phyloP scores from a whole-genome alignment of 2,888 invertebrate species.

The Melanostoma scalare region DNA sequence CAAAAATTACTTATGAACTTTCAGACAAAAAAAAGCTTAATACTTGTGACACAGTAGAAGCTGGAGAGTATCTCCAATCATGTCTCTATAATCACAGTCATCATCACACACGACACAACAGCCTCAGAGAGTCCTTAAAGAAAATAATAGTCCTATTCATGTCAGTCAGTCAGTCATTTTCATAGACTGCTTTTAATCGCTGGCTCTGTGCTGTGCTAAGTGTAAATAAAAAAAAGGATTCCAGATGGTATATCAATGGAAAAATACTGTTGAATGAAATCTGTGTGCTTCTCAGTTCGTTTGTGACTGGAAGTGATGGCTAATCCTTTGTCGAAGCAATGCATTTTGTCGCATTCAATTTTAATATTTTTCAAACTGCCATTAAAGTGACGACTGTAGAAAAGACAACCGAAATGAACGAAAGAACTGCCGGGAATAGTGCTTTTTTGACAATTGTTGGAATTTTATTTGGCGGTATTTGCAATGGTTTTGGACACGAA shows the following conservation, averaged over 20 bases:
- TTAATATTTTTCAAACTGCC: conserved; percentile 32
- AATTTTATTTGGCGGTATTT: conserved; percentile 48
- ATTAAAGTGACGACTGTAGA: conserved; percentile 6
- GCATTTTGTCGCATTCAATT: conserved; percentile 55
- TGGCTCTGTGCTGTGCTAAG: not conserved
- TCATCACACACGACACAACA: conserved; percentile 16
- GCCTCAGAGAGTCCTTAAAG: conserved; percentile 9
- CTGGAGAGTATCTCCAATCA: not conserved
- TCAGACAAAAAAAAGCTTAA: conserved; percentile 43
- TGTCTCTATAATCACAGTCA: conserved; percentile 46
- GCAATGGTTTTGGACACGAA: conserved; percentile 50
- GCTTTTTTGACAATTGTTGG: conserved; percentile 44
- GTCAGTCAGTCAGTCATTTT: conserved; percentile 39
- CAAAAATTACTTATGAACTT: conserved; percentile 39
- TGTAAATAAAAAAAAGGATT: conserved; percentile 8
- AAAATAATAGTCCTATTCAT: conserved; percentile 41
- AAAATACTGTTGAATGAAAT: conserved; percentile 59
- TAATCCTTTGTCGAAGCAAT: conserved; percentile 35
- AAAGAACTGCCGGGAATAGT: conserved; percentile 29
- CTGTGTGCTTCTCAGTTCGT: conserved; percentile 25
- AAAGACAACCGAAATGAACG: conserved; percentile 33
- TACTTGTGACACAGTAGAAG: conserved; percentile 35
- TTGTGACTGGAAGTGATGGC: conserved; percentile 48
- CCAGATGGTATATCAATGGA: conserved; percentile 58
- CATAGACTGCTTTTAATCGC: conserved; percentile 34